These are phyloP conservation scores for Psilanteris sp. DNA, from an alignment of 1,140 invertebrate genomes.

Conservation along the genomic window DNA sequence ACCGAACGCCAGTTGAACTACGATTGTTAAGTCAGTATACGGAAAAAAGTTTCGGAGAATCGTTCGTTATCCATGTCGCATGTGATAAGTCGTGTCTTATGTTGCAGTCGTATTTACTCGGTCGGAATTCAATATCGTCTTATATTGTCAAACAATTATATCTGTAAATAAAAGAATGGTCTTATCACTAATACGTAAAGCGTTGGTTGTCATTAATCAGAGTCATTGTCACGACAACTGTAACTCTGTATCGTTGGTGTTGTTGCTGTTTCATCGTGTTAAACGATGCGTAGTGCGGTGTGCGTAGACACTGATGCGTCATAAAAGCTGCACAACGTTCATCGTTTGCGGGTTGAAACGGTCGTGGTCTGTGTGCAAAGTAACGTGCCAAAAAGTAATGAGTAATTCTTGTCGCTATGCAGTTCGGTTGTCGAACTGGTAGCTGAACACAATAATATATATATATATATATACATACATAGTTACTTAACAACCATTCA, in stretches of 20 bases:
- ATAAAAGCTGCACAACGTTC: slow-evolving; percentile 8
- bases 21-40: slow-evolving; percentile 31
- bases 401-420: no score
- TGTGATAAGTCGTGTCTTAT: slow-evolving; percentile 42
- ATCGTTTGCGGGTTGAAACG: no score
- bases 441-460: not conserved
- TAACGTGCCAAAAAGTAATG: no score
- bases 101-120: slow-evolving; percentile 34
- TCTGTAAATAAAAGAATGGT: slow-evolving; percentile 60
- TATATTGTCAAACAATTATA: slow-evolving; percentile 57
- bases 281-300: no score
- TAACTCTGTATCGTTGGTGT: slow-evolving; percentile 28
- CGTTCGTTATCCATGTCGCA: slow-evolving; percentile 38
- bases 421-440: no score
- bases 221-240: slow-evolving; percentile 48
- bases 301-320: slow-evolving; percentile 13
- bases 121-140: slow-evolving; percentile 37
- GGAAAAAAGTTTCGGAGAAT: slow-evolving; percentile 32
- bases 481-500: no score
- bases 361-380: no score
- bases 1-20: slow-evolving; percentile 27
- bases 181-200: slow-evolving; percentile 40
- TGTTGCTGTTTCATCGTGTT: no score
- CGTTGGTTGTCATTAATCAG: slow-evolving; percentile 40
- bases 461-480: slow-evolving; percentile 1